Conservation (phyloP, 2,888 invertebrate genomes). For the Tolmerus cingulatus region DNA sequence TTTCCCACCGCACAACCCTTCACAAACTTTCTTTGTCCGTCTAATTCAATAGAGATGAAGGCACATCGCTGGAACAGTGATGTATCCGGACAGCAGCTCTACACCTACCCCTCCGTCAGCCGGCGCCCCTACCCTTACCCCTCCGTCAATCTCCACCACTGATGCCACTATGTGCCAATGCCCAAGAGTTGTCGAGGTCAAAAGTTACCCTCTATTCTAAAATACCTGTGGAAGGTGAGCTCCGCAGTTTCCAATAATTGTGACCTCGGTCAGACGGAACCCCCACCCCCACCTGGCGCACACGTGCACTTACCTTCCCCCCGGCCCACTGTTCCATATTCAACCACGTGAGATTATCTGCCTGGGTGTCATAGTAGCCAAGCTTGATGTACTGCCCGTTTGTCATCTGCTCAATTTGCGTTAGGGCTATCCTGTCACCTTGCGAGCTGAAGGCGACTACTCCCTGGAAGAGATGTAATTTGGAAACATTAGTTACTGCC, state of each 20-base stretch:
- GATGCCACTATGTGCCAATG: not conserved
- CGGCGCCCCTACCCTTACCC: not conserved
- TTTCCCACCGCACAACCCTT: not conserved
- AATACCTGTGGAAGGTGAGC: not conserved
- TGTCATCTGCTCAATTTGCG: constrained; percentile 96
- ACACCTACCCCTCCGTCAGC: not conserved
- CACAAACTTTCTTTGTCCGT: constrained; percentile 15
- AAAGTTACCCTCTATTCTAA: not conserved
- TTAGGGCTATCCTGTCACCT: constrained; percentile 97
- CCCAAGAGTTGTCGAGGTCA: not conserved
- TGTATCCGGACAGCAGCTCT: not conserved
- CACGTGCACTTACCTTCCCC: constrained; percentile 62
- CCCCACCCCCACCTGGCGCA: not conserved
- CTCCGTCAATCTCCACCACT: not conserved
- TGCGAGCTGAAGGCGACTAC: constrained; percentile 97
- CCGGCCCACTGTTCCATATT: constrained; percentile 92
- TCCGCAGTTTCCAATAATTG: not conserved
- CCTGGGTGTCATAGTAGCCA: constrained; percentile 95
- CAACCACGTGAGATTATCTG: constrained; percentile 94
- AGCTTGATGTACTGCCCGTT: constrained; percentile 93
- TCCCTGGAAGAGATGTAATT: constrained; percentile 72
- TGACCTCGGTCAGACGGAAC: not conserved
- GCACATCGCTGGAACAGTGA: not conserved
- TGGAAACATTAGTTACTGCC: not conserved
- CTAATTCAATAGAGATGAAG: constrained; percentile 28